A percentile compares a stretch with the other conserved stretches of the same genome.
Evolutionary conservation across 2,113 vertebrate genomes (phyloP).

Genomic region (Centropus bengalensis): DNA sequence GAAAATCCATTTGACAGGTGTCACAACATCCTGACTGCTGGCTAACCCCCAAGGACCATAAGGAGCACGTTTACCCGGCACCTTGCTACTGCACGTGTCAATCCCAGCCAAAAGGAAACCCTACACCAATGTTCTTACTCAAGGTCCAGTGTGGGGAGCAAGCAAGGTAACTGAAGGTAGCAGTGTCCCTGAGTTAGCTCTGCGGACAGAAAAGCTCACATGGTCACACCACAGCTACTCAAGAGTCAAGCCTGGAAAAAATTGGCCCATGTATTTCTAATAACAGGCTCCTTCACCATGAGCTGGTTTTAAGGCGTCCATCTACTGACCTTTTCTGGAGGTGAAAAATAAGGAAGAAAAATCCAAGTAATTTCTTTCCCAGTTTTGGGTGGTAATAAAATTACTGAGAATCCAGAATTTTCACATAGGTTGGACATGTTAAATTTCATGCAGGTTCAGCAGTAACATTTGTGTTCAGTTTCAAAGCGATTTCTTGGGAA

Average conservation of each 20-base stretch:
- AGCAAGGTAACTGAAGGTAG: not conserved
- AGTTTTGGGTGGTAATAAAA: not conserved
- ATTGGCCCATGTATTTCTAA: not conserved
- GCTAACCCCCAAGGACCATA: not conserved
- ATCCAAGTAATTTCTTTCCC: not conserved
- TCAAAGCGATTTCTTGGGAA: constrained; percentile 30
- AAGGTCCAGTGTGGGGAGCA: not conserved
- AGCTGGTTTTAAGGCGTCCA: not conserved
- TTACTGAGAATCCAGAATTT: not conserved
- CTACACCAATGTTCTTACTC: not conserved
- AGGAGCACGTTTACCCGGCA: not conserved
- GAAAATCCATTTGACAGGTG: constrained; percentile 65
- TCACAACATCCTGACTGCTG: constrained; percentile 66
- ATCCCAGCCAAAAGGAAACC: constrained; percentile 23
- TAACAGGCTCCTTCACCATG: not conserved
- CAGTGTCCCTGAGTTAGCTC: not conserved
- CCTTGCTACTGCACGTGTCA: constrained; percentile 17
- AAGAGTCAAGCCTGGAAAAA: not conserved
- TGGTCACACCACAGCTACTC: accelerated
- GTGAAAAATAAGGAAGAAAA: not conserved
- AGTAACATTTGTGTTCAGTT: not conserved
- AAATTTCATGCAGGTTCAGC: not conserved
- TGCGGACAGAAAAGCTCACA: not conserved
- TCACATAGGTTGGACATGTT: not conserved
- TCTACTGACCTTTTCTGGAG: not conserved